Base-by-base conservation (phyloP, 1,140 invertebrate species). In the Calliphora vicina region DNA sequence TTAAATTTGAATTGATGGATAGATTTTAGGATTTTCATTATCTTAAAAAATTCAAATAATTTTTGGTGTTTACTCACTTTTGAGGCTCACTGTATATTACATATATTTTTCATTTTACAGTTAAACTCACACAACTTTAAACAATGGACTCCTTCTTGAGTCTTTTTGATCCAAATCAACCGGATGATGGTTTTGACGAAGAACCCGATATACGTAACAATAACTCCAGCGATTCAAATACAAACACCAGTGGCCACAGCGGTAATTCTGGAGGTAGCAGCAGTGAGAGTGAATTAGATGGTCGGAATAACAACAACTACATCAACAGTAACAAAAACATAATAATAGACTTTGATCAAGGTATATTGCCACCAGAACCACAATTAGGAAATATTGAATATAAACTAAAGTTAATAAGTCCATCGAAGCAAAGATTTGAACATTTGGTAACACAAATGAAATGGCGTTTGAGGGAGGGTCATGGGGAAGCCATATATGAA, bases 401-500 rank as follows among this genome's bases (percentile, higher is more conserved):
- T 89, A 98, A 98, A 91, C 90, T 98, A 73, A 98, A 98, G 88
- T 91, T 97, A 82, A 94, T 97, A 3, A 96, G 94, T 91, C 95
- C 96, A 1, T 96, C 96, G 12, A 95, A 94, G 90, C 94, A 96
- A 86, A 92, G 96, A 74, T 97, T 98, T 88, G 95, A 97, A 91
- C 96, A 97, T 91, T 91, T 98, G 35, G 96, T 97, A 0, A 97
- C 97, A 0, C 97, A 98, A 94, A 94, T 97, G 93, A 97, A 97
- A 92, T 97, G 97, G 97, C 92, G 96, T 15, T 91, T 97, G 10
- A 92, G 95, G 0, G 96, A 97, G 87, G 97, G 97, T 15, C 95
- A 96, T 82, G 98, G 98, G 8, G 97, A 98, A 91, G 97, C 97
- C 0, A 97, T 99, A 85, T 99, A 99, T 92, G 97, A 98, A 92